Conservation (phyloP, 2,888 invertebrate species). For the Eulithis prunata region DNA sequence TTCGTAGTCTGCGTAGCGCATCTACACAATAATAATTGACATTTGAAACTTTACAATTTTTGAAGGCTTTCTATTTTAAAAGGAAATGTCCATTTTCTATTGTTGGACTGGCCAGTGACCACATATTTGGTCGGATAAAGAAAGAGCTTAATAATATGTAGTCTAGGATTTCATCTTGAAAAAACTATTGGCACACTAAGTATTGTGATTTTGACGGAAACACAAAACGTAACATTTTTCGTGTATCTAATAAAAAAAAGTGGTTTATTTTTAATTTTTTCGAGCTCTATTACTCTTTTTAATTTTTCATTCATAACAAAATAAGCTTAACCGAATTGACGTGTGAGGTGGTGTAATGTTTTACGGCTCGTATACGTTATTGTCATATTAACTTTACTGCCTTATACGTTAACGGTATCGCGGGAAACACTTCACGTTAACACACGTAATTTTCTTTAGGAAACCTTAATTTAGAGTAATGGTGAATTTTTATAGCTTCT, state of each 20-base stretch:
- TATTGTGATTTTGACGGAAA: too few relatives aligned
- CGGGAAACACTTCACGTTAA: constrained; percentile 35
- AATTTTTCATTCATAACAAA: constrained; percentile 16
- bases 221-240: too few relatives aligned
- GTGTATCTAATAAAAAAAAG: too few relatives aligned
- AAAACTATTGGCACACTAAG: too few relatives aligned
- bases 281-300: too few relatives aligned
- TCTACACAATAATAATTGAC: constrained; percentile 10
- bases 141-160: too few relatives aligned
- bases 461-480: constrained; percentile 20
- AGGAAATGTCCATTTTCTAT: too few relatives aligned
- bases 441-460: constrained; percentile 22
- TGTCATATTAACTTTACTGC: constrained; percentile 43
- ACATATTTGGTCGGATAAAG: too few relatives aligned
- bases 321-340: constrained; percentile 32
- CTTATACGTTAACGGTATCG: constrained; percentile 40
- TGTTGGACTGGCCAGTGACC: too few relatives aligned
- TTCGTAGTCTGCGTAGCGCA: constrained; percentile 7
- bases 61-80: not conserved
- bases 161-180: too few relatives aligned
- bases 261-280: too few relatives aligned
- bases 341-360: constrained; percentile 30
- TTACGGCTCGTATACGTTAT: constrained; percentile 32
- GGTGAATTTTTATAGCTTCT: constrained; percentile 4
- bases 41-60: constrained; percentile 1